A percentile compares a stretch with the other conserved stretches of the same genome.
phyloP scores from a whole-genome alignment of 2,888 invertebrate genomes.

The Keiferia lycopersicella region DNA sequence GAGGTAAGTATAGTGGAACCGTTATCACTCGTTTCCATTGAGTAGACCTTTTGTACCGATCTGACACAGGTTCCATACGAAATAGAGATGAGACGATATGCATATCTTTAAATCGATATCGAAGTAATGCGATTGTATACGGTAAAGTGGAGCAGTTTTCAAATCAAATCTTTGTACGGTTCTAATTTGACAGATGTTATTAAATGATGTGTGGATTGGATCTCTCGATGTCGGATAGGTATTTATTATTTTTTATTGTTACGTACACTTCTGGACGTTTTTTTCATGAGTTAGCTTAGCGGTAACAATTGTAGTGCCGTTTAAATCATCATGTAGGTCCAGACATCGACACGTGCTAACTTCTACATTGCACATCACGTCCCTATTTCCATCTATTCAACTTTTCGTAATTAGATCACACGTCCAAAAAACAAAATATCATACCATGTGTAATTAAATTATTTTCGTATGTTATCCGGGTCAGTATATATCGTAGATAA shows the following conservation, averaged over 20 bases:
- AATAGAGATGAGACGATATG: background rate
- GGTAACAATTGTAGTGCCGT: no score
- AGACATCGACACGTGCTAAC: background rate
- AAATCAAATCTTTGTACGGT: no score
- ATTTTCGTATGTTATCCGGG: background rate
- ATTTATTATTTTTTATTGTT: no score
- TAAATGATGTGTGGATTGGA: no score
- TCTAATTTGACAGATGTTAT: no score
- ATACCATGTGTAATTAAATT: background rate
- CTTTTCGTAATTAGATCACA: background rate
- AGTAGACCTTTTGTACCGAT: background rate
- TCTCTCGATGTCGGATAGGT: no score
- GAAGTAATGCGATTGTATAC: background rate
- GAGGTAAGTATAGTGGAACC: background rate
- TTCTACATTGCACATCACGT: background rate
- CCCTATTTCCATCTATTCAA: background rate
- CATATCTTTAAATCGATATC: background rate
- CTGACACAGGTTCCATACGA: background rate
- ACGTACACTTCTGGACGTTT: no score
- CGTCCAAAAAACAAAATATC: background rate
- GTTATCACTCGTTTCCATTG: conserved; percentile 9
- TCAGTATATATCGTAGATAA: no score
- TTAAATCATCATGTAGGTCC: no score
- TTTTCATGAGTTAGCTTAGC: no score
- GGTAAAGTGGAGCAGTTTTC: no score